Conservation (phyloP, 2,113 vertebrate genomes). For the Carassius auratus region DNA sequence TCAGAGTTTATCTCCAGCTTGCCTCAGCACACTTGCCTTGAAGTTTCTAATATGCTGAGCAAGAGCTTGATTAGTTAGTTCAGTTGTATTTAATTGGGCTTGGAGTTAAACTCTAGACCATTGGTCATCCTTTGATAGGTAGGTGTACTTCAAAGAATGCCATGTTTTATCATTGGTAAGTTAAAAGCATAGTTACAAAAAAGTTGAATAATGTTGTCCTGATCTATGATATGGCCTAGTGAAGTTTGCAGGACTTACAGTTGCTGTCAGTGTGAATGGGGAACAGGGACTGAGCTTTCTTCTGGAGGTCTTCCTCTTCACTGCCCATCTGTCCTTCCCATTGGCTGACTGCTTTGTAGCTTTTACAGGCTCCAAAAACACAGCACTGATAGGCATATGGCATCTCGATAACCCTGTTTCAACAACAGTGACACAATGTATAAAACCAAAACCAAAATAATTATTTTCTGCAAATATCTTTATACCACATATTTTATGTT, state of each 20-base stretch:
- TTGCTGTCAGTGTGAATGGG: slow-evolving; percentile 80
- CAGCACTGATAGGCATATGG: slow-evolving; percentile 96
- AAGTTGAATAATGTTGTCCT: background rate
- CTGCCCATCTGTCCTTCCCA: slow-evolving; percentile 79
- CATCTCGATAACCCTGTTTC: slow-evolving; percentile 87
- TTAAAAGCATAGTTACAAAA: background rate
- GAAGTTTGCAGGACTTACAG: slow-evolving; percentile 79
- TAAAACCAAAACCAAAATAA: too few relatives aligned
- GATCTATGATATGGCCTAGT: background rate
- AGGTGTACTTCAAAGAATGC: too few relatives aligned
- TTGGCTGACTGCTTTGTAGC: slow-evolving; percentile 78
- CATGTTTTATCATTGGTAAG: too few relatives aligned
- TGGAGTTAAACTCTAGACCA: too few relatives aligned
- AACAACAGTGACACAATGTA: background rate
- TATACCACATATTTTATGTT: background rate
- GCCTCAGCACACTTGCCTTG: too few relatives aligned
- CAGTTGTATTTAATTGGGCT: too few relatives aligned
- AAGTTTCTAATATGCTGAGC: too few relatives aligned
- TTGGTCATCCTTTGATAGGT: too few relatives aligned
- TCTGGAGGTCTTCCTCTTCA: slow-evolving; percentile 83
- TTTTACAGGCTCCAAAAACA: slow-evolving; percentile 83
- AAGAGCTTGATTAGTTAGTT: too few relatives aligned
- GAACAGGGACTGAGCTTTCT: slow-evolving; percentile 79
- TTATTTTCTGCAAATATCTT: too few relatives aligned
- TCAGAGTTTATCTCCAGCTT: too few relatives aligned